Conservation (phyloP, 2,888 invertebrate genomes). For the Eupeodes latifasciatus region DNA sequence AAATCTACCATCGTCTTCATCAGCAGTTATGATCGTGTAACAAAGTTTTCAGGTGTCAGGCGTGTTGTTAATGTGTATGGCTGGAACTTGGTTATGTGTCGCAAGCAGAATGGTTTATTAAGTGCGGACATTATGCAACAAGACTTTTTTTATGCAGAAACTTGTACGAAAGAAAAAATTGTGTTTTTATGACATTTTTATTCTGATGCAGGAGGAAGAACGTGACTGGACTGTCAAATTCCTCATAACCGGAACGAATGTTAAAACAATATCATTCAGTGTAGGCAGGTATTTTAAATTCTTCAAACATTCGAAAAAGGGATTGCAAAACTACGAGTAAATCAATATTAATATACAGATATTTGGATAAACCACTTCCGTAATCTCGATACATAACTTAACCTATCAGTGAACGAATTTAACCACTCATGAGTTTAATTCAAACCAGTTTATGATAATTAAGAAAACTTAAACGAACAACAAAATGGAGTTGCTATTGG, state of each 20-base stretch:
- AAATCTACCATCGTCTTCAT: neutral
- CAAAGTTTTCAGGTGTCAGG: neutral
- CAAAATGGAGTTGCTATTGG: too few species aligned
- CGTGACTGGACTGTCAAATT: neutral
- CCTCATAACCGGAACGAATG: neutral
- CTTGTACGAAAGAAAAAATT: neutral
- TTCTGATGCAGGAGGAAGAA: slow-evolving; percentile 12
- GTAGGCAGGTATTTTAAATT: neutral
- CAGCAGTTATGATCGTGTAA: slow-evolving; percentile 14
- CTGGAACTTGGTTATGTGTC: neutral
- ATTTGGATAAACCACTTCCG: too few species aligned
- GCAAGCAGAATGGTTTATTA: slow-evolving; percentile 5
- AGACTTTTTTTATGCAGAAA: neutral
- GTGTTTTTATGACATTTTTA: slow-evolving; percentile 5
- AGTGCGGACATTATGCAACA: slow-evolving; percentile 8
- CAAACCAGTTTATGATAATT: too few species aligned
- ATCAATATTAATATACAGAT: too few species aligned
- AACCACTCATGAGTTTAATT: too few species aligned
- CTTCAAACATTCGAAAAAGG: neutral
- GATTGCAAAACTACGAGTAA: neutral
- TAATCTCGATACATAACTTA: too few species aligned
- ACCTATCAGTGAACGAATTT: too few species aligned
- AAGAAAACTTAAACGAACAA: too few species aligned
- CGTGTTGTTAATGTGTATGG: neutral
- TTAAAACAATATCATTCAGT: neutral